phyloP scores from a whole-genome alignment of 2,888 invertebrate species.

The Campoplex capitator region DNA sequence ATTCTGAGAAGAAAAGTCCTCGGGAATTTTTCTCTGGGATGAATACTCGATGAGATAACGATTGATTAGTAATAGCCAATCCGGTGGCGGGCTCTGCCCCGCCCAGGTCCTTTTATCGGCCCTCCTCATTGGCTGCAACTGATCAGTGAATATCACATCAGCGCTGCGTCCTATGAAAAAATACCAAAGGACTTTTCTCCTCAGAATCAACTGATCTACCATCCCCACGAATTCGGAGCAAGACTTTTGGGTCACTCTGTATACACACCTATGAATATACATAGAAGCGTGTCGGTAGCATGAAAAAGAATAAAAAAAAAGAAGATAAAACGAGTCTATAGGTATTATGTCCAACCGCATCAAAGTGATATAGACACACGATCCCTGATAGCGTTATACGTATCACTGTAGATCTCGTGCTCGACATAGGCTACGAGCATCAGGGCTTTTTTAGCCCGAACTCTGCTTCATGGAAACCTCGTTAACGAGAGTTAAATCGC shows the following conservation, averaged over 20 bases:
- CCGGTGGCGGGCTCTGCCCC: not conserved
- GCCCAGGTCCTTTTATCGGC: too few species aligned
- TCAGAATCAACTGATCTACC: not conserved
- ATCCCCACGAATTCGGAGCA: not conserved
- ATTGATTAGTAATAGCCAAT: not conserved
- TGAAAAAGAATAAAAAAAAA: not conserved
- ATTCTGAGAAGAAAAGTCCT: not conserved
- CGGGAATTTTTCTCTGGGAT: not conserved
- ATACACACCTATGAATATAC: conserved; percentile 12
- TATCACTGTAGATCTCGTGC: conserved; percentile 16
- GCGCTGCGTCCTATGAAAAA: not conserved
- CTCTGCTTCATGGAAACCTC: conserved; percentile 58
- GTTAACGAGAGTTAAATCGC: conserved; percentile 63
- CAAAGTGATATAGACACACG: not conserved
- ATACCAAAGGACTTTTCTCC: not conserved
- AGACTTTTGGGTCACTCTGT: not conserved
- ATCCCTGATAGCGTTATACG: conserved; percentile 8
- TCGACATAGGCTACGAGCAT: not conserved
- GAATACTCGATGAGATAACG: not conserved
- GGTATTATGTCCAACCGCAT: conserved; percentile 24
- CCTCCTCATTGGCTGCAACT: not conserved
- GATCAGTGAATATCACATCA: not conserved
- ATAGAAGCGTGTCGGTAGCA: conserved; percentile 32
- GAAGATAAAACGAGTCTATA: conserved; percentile 24
- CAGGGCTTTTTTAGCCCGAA: conserved; percentile 48